phyloP scores from a whole-genome alignment of 2,888 invertebrate species.

The Sphecodes monilicornis region DNA sequence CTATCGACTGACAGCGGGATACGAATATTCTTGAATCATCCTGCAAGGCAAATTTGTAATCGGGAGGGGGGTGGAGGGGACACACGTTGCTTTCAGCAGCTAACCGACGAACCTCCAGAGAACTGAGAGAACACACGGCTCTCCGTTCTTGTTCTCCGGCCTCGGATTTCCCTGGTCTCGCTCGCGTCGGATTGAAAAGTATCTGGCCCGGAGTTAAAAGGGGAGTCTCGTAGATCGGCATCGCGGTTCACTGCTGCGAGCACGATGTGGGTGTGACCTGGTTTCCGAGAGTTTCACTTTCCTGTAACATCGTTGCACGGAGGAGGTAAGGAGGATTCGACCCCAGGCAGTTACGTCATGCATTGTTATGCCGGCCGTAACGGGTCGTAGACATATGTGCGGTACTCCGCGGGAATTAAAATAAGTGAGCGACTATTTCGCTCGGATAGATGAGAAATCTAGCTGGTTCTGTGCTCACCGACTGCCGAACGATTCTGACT shows the following conservation, averaged over 20 bases:
- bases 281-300: slow-evolving; percentile 85
- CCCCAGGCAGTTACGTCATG: slow-evolving; percentile 80
- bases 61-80: background rate
- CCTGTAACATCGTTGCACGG: slow-evolving; percentile 81
- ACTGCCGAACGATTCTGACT: background rate
- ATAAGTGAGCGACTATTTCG: slow-evolving; percentile 64
- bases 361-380: slow-evolving; percentile 83
- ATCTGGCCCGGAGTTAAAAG: slow-evolving; percentile 63
- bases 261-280: slow-evolving; percentile 84
- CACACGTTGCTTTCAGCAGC: background rate
- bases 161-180: slow-evolving; percentile 8
- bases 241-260: slow-evolving; percentile 73
- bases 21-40: background rate
- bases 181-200: slow-evolving; percentile 53
- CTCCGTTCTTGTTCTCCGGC: slow-evolving; percentile 7
- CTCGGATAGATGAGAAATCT: slow-evolving; percentile 33
- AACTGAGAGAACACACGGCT: slow-evolving; percentile 7
- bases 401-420: slow-evolving; percentile 78
- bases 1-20: background rate
- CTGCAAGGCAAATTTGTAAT: background rate
- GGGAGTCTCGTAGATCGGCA: slow-evolving; percentile 70
- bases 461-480: background rate
- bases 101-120: background rate
- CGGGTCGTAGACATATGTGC: slow-evolving; percentile 77
- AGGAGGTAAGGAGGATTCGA: slow-evolving; percentile 82